Conservation (phyloP, 2,888 invertebrate species). For the Mallateleia sp. region DNA sequence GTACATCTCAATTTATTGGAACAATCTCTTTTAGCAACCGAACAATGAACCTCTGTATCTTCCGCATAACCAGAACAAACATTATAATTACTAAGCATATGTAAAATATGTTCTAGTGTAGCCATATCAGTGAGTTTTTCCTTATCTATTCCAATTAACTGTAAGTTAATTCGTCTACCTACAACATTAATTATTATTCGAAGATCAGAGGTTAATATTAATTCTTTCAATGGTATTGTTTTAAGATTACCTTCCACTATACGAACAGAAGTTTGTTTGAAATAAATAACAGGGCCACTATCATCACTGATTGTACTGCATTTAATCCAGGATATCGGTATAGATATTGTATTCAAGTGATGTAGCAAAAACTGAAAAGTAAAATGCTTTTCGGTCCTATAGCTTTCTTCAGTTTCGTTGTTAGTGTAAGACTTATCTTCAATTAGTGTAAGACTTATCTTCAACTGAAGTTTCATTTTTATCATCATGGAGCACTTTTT, state of each 20-base stretch:
- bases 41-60: not conserved
- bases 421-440: too few species aligned
- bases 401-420: too few species aligned
- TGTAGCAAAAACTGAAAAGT: not conserved
- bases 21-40: constrained; percentile 21
- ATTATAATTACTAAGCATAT: not conserved
- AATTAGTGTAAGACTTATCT: too few species aligned
- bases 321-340: not conserved
- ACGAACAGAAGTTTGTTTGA: not conserved
- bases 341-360: not conserved
- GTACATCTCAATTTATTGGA: constrained; percentile 5
- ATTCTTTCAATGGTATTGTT: not conserved
- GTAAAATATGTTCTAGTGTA: not conserved
- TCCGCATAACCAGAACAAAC: constrained; percentile 1
- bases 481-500: too few species aligned
- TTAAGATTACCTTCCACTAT: not conserved
- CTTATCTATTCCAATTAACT: not conserved
- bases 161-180: not conserved
- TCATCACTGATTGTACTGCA: not conserved
- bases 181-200: constrained; percentile 3
- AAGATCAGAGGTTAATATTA: constrained; percentile 8
- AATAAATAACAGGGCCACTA: not conserved
- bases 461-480: too few species aligned
- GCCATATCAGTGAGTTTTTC: not conserved
- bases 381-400: not conserved